phyloP scores from a whole-genome alignment of 2,888 invertebrate species.

The Gari tellinella region DNA sequence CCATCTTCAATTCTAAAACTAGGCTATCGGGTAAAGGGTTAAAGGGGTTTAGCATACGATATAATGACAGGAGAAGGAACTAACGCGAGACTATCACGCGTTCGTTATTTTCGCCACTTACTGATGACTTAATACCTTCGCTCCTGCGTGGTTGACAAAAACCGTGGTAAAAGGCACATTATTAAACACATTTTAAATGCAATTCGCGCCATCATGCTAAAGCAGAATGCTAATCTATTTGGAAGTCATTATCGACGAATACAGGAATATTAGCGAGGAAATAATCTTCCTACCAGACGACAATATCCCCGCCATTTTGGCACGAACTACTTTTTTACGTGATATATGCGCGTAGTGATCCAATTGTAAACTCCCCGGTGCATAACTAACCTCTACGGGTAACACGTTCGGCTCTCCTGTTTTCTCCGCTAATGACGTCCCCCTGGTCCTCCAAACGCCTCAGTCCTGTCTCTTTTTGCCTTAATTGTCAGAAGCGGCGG shows the following conservation, averaged over 20 bases:
- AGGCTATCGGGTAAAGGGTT: too few relatives aligned
- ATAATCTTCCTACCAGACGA: conserved; percentile 19
- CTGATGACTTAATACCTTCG: too few relatives aligned
- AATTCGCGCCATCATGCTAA: too few relatives aligned
- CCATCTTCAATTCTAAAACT: too few relatives aligned
- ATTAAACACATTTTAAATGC: too few relatives aligned
- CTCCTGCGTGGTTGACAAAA: too few relatives aligned
- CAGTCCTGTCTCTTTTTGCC: conserved; percentile 36
- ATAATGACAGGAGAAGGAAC: too few relatives aligned
- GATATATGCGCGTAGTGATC: conserved; percentile 54
- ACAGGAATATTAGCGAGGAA: conserved; percentile 1
- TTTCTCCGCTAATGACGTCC: conserved; percentile 53
- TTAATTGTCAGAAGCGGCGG: conserved; percentile 31
- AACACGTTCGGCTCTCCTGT: conserved; percentile 45
- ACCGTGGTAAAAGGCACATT: too few relatives aligned
- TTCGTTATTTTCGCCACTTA: too few relatives aligned
- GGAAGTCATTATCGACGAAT: conserved; percentile 20
- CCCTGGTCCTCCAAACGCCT: conserved; percentile 28
- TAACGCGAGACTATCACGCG: too few relatives aligned
- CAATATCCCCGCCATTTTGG: conserved; percentile 42
- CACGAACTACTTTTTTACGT: conserved; percentile 53
- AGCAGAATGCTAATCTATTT: too few relatives aligned
- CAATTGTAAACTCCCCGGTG: conserved; percentile 57
- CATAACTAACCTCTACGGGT: conserved; percentile 46
- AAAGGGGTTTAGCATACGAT: too few relatives aligned